phyloP scores from a whole-genome alignment of 2,888 invertebrate species.

The Nymphalis urticae region DNA sequence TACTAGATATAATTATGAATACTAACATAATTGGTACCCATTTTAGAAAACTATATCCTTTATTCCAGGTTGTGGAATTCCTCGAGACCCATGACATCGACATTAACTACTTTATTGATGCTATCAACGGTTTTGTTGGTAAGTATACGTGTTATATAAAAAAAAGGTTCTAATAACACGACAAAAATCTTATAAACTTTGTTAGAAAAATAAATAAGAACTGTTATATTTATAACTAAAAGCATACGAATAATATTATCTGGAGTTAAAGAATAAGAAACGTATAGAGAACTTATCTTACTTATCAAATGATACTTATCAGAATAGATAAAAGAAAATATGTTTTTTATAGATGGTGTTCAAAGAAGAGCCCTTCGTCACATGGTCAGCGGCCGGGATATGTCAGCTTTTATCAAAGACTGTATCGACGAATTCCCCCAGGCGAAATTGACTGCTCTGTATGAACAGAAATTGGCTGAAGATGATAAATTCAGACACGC shows the following conservation, averaged over 20 bases:
- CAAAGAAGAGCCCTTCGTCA: slow-evolving; percentile 33
- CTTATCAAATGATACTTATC: not conserved
- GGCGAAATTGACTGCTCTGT: slow-evolving; percentile 57
- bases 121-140: slow-evolving; percentile 59
- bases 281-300: not conserved
- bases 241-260: too few species aligned
- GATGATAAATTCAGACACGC: slow-evolving; percentile 60
- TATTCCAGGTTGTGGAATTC: slow-evolving; percentile 63
- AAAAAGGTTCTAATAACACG: too few species aligned
- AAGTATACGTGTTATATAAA: slow-evolving; percentile 40
- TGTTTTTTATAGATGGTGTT: slow-evolving; percentile 16
- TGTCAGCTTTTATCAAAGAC: slow-evolving; percentile 40
- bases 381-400: slow-evolving; percentile 37
- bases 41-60: slow-evolving; percentile 8
- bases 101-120: slow-evolving; percentile 62
- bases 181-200: too few species aligned
- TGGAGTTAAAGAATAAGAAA: not conserved
- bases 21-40: too few species aligned
- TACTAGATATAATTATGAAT: too few species aligned
- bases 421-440: slow-evolving; percentile 41
- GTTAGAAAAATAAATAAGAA: too few species aligned
- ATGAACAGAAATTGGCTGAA: slow-evolving; percentile 58
- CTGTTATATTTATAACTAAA: too few species aligned
- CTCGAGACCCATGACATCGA: slow-evolving; percentile 70
- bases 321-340: not conserved